Conservation (phyloP, 2,113 vertebrate genomes). For the Amblyornis subalaris region DNA sequence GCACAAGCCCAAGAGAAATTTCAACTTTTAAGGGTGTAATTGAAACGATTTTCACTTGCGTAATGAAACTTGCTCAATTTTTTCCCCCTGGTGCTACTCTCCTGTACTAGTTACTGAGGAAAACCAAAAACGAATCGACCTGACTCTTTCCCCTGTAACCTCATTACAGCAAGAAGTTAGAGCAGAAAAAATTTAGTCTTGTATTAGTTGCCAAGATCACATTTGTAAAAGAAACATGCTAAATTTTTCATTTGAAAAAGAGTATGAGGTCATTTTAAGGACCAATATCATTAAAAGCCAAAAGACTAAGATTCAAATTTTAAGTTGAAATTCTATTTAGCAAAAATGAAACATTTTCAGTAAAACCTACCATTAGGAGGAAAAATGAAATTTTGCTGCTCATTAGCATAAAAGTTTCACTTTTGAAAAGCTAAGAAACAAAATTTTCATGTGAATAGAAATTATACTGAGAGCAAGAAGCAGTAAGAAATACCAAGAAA, state of each 20-base stretch:
- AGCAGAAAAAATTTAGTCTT: neutral
- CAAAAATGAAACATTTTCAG: neutral
- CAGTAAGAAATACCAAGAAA: neutral
- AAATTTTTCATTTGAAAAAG: neutral
- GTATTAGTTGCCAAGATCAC: neutral
- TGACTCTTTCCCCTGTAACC: neutral
- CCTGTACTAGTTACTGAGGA: neutral
- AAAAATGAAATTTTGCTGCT: neutral
- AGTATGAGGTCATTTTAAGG: neutral
- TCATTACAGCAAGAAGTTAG: neutral
- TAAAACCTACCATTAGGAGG: neutral
- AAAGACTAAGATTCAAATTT: neutral
- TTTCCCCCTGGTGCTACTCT: neutral
- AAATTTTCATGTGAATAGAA: slow-evolving; percentile 40
- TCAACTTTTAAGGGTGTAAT: neutral
- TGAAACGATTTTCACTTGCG: neutral
- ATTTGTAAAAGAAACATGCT: neutral
- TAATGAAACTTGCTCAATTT: neutral
- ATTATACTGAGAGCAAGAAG: neutral
- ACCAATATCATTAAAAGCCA: neutral
- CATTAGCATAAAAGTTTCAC: neutral
- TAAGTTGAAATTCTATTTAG: neutral
- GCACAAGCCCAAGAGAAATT: neutral
- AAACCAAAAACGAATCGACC: neutral
- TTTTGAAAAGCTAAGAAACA: slow-evolving; percentile 14